Evolutionary conservation across 2,797 vertebrate species (phyloP), one percentile per base, ranked within the genome.

Genomic region (Chloroceryle inda): DNA sequence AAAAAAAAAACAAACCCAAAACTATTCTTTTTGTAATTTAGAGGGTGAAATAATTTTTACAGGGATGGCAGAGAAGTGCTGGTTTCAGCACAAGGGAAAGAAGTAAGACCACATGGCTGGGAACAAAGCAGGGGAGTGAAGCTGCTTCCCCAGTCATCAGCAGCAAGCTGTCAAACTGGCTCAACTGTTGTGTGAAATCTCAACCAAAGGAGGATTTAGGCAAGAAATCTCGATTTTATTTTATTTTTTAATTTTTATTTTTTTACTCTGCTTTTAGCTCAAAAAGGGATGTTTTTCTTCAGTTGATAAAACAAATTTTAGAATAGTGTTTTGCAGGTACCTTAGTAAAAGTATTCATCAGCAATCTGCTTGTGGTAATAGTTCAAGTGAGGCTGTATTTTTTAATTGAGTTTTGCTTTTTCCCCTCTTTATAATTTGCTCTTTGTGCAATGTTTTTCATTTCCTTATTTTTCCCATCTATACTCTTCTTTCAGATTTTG

Each of bases 101-200:
- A 66, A 87, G 24, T 59, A 58, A 45, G 88, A 67, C 66, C 92
- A 62, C 83, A 59, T 95, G 94, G 85, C 90, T 56, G 55, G 45
- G 80, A 96, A 90, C 86, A 95, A 96, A 95, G 92, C 92, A 78
- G 47, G 66, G 64, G 45, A 68, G 42, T 78, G 85, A 92, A 69
- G 76, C 89, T 72, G 64, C 76, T 68, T 89, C 82, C 72, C 64
- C 85, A 62, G 0, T 72, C 85, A 85, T 53, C 67, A 69, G 59
- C 1, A 0, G 50, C 84, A 90, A 84, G 76, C 89, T 96, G 94
- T 97, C 93, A 92, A 86, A 83, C 82, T 94, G 85, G n/a, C 76
- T 95, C 79, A 92, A 86, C 83, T 75, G 73, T 88, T 72, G 62
- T 78, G 93, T 92, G 94, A 96, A 94, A 85, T 91, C 73, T 80